These are phyloP conservation scores for Glaucomys volans DNA, from an alignment of 2,113 vertebrate genomes.

Conservation along the genomic window DNA sequence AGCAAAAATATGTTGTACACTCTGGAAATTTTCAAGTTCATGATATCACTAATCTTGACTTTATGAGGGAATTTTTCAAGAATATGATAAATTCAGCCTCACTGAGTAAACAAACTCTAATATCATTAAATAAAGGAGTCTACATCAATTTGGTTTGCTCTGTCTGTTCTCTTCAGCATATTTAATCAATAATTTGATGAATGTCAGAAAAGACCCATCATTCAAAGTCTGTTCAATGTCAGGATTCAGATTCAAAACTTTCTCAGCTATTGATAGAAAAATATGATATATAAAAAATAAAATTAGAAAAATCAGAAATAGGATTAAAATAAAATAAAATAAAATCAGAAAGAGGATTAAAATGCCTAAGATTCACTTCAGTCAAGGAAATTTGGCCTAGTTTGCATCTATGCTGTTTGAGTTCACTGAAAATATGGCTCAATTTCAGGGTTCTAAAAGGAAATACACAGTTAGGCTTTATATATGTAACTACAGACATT, in stretches of 20 bases:
- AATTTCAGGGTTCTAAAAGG: not conserved
- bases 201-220: slow-evolving; percentile 12
- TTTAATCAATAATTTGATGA: slow-evolving; percentile 57
- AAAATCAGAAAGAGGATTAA: slow-evolving; percentile 42
- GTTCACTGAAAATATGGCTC: not conserved
- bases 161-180: not conserved
- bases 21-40: not conserved
- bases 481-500: not conserved
- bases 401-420: not conserved
- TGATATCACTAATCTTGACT: not conserved
- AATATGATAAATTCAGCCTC: not conserved
- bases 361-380: not conserved
- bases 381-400: not conserved
- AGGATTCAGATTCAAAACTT: slow-evolving; percentile 29
- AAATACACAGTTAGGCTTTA: not conserved
- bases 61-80: not conserved
- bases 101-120: not conserved
- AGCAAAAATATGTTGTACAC: not conserved
- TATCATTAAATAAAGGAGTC: slow-evolving; percentile 13
- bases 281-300: slow-evolving; percentile 6
- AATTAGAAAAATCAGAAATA: slow-evolving; percentile 53
- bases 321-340: not conserved
- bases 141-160: not conserved
- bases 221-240: not conserved
- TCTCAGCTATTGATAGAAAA: slow-evolving; percentile 19